phyloP scores from a whole-genome alignment of 2,888 invertebrate species.

The Rotaria socialis region DNA sequence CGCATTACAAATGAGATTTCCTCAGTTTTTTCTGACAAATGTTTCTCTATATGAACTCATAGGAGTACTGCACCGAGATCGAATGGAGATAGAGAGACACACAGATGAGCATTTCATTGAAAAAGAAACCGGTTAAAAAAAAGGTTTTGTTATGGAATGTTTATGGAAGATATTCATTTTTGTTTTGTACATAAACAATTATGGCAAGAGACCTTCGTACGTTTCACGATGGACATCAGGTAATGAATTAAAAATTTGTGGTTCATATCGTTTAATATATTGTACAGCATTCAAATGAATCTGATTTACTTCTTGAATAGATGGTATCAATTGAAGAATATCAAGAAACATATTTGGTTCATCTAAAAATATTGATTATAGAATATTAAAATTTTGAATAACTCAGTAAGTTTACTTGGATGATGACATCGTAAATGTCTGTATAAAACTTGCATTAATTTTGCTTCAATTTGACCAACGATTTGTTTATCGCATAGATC shows the following conservation, averaged over 20 bases:
- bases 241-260: slow-evolving; percentile 14
- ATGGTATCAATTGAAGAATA: slow-evolving; percentile 41
- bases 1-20: background rate
- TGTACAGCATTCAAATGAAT: slow-evolving; percentile 40
- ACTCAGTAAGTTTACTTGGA: slow-evolving; percentile 13
- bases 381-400: too few relatives aligned
- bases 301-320: slow-evolving; percentile 43
- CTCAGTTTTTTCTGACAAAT: background rate
- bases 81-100: background rate
- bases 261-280: slow-evolving; percentile 17
- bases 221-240: slow-evolving; percentile 30
- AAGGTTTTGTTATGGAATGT: background rate
- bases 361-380: background rate
- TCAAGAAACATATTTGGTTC: slow-evolving; percentile 41
- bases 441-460: slow-evolving; percentile 42
- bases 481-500: slow-evolving; percentile 45
- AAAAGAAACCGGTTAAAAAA: background rate
- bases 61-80: slow-evolving; percentile 6
- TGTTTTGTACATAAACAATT: background rate
- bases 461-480: slow-evolving; percentile 40
- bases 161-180: background rate
- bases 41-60: background rate
- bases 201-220: slow-evolving; percentile 28
- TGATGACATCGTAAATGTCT: slow-evolving; percentile 38
- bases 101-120: background rate